Evolutionary conservation across 2,113 vertebrate genomes (phyloP), one percentile per base, ranked within the genome.

Genomic region (Dendropsophus ebraccatus): DNA sequence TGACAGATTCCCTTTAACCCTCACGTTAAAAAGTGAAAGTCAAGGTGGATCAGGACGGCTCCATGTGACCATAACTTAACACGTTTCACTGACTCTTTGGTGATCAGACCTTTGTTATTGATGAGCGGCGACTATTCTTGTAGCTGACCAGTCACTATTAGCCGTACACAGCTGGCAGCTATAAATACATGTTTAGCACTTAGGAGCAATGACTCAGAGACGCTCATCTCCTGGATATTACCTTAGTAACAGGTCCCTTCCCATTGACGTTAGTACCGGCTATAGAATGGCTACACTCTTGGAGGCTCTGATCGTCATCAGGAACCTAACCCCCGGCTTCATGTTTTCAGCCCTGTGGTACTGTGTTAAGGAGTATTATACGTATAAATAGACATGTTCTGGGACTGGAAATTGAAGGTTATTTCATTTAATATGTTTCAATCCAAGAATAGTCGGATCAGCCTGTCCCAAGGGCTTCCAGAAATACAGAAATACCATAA

Each of bases 211-310:
- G 77, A 80, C 50, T 80, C 77, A 80, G 77, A 35, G 58, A 78
- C 28, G 62, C 37, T 82, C n/a, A 49, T 82, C 60, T 67, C 21
- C 80, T 82, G 62, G 45, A 67, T 67, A 82, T 69, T 82, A 69
- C 80, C 80, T 82, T 82, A 82, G 80, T 35, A 82, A 82, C 80
- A 60, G 77, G 77, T 60, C 77, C 58, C 54, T 58, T 37, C 52
- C 52, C 14, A 80, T 80, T 80, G 77, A 80, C 77, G 77, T 80
- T 54, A 80, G 35, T 62, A 62, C 77, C 25, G 77, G 52, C 76
- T 78, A 60, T 79, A n/a, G 54, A 80, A 25, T 10, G 19, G 35
- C 52, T 37, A 58, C 56, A 62, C 16, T 17, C 16, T 23, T 62
- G 56, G 30, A 25, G 37, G 5, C 54, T 80, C 54, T 80, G 54